These are phyloP conservation scores for Urocolius indicus DNA, from an alignment of 2,113 vertebrate species.

Conservation along the genomic window DNA sequence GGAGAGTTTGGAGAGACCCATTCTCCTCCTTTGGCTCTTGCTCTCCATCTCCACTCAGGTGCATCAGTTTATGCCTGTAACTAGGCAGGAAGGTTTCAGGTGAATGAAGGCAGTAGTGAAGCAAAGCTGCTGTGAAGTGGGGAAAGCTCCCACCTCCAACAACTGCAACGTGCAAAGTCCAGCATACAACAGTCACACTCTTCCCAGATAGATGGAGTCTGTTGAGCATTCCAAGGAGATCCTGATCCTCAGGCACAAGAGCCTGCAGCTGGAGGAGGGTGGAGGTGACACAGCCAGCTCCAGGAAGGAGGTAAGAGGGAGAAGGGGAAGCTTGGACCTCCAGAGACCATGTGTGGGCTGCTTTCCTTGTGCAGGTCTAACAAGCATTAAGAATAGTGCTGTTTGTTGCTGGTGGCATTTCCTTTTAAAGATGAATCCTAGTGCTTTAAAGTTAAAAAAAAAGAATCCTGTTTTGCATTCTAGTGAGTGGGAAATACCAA, in stretches of 20 bases:
- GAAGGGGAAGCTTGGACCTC: neutral
- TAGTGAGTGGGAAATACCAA: rapidly evolving
- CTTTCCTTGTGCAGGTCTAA: neutral
- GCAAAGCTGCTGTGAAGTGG: neutral
- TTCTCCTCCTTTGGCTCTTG: neutral
- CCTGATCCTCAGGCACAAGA: conserved; percentile 75
- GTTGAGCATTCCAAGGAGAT: conserved; percentile 67
- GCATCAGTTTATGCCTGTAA: rapidly evolving
- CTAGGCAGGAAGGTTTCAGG: rapidly evolving
- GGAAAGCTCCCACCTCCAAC: neutral
- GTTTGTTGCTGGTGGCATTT: neutral
- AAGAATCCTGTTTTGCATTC: neutral
- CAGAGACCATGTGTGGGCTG: rapidly evolving
- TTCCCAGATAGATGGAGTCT: conserved; percentile 69
- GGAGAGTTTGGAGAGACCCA: neutral
- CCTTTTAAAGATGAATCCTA: neutral
- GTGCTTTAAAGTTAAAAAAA: neutral
- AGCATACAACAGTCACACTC: conserved; percentile 84
- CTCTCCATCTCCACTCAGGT: no score
- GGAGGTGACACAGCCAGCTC: neutral
- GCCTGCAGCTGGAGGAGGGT: conserved; percentile 31
- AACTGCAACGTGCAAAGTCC: conserved; percentile 57
- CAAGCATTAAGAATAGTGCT: neutral
- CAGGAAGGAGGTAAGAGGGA: conserved; percentile 47
- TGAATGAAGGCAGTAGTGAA: rapidly evolving